These are phyloP conservation scores for Berghia stephanieae DNA, from an alignment of 1,140 invertebrate species.

Conservation along the genomic window DNA sequence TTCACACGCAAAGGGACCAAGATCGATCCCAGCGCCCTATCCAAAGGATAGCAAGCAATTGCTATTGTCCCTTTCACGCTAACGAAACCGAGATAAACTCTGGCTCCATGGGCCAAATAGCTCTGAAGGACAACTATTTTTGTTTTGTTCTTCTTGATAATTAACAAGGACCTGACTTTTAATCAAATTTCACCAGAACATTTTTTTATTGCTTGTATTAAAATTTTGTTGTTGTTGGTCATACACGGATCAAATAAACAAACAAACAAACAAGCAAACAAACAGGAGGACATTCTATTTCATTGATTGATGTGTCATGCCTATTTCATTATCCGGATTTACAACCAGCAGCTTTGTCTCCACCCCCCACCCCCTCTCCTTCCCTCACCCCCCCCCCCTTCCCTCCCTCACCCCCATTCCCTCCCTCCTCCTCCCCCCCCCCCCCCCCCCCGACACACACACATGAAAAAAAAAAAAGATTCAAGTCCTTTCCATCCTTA, in stretches of 20 bases:
- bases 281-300: neutral
- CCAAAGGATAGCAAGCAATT: too few relatives aligned
- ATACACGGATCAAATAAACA: too few relatives aligned
- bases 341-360: neutral
- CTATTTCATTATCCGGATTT: neutral
- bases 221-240: neutral
- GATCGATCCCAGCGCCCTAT: too few relatives aligned
- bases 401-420: neutral
- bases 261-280: too few relatives aligned
- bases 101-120: too few relatives aligned
- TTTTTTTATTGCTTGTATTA: neutral
- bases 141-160: too few relatives aligned
- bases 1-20: too few relatives aligned
- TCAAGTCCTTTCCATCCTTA: too few relatives aligned
- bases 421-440: slow-evolving; percentile 3
- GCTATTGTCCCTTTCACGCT: too few relatives aligned
- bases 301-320: neutral
- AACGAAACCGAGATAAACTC: too few relatives aligned
- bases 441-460: too few relatives aligned
- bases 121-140: too few relatives aligned
- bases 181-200: neutral
- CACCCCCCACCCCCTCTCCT: neutral
- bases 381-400: neutral
- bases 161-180: neutral
- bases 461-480: neutral